Evolutionary conservation across 2,888 invertebrate species (phyloP).

Genomic region (Sacculina carcini): DNA sequence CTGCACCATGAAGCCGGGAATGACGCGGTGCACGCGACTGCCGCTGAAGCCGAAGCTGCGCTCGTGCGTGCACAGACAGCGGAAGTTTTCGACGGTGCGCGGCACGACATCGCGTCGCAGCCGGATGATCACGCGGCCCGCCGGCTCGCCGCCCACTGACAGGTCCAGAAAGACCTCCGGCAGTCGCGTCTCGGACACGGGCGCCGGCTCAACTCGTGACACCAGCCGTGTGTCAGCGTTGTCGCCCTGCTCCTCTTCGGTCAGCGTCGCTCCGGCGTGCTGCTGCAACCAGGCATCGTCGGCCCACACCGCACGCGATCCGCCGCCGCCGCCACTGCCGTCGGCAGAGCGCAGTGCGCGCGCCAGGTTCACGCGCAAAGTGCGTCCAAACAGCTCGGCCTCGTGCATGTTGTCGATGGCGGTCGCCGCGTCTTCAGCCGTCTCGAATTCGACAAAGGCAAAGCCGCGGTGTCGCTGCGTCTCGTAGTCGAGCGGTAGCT

Average conservation of each 20-base stretch:
- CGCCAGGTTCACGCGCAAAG: slow-evolving; percentile 83
- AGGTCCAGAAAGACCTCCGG: slow-evolving; percentile 66
- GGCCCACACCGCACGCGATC: slow-evolving; percentile 84
- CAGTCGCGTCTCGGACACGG: background rate
- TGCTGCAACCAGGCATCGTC: slow-evolving; percentile 95
- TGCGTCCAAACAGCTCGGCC: slow-evolving; percentile 84
- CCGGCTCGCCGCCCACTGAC: slow-evolving; percentile 57
- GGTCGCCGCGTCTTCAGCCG: slow-evolving; percentile 88
- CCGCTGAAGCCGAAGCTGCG: slow-evolving; percentile 20
- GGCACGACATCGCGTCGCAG: slow-evolving; percentile 78
- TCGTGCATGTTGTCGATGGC: slow-evolving; percentile 99
- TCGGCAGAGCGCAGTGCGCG: slow-evolving; percentile 91
- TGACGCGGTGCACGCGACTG: slow-evolving; percentile 26
- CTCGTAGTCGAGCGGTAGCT: slow-evolving; percentile 80
- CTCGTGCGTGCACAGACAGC: slow-evolving; percentile 12
- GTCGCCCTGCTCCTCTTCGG: slow-evolving; percentile 14
- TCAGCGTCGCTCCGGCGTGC: slow-evolving; percentile 43
- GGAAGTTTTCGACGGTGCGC: slow-evolving; percentile 45
- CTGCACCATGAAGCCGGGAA: slow-evolving; percentile 29
- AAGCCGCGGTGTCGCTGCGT: slow-evolving; percentile 92
- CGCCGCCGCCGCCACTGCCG: slow-evolving; percentile 87
- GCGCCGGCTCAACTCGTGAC: background rate
- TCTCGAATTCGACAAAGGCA: slow-evolving; percentile 94
- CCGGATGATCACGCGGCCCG: slow-evolving; percentile 76
- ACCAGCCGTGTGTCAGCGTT: slow-evolving; percentile 1